Evolutionary conservation across 37 sponge, comb jelly and placozoan genomes (phyloP).

Genomic region (Aphrocallistes beatrix): DNA sequence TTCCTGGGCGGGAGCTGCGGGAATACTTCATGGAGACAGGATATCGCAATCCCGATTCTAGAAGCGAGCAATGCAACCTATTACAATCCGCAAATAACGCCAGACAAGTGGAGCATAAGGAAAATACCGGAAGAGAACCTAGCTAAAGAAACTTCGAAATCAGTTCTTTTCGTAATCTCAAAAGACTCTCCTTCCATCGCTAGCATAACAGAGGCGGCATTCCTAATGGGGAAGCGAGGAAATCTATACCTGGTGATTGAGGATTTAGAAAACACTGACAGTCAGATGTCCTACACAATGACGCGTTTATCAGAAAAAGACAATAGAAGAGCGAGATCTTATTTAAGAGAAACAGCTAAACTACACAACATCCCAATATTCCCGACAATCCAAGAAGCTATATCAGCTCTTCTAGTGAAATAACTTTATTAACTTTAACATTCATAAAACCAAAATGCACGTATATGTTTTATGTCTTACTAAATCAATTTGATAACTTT

Average conservation of each 20-base stretch:
- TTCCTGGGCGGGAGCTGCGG: slow-evolving; percentile 73
- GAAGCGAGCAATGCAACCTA: slow-evolving; percentile 20
- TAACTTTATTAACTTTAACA: too few relatives aligned
- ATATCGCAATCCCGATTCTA: slow-evolving; percentile 48
- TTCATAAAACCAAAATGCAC: too few relatives aligned
- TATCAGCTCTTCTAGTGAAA: background rate
- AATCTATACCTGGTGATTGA: background rate
- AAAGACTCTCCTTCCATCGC: background rate
- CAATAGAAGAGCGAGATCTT: background rate
- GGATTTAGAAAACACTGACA: background rate
- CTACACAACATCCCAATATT: background rate
- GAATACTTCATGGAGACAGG: slow-evolving; percentile 45
- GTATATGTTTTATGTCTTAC: too few relatives aligned
- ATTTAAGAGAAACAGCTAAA: background rate
- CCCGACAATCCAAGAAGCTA: background rate
- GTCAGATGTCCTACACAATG: background rate
- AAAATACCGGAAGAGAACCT: background rate
- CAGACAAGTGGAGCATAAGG: slow-evolving; percentile 17
- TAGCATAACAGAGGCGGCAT: slow-evolving; percentile 6
- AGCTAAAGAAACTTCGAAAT: background rate
- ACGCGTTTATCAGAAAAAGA: background rate
- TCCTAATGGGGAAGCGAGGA: background rate
- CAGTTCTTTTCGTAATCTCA: background rate
- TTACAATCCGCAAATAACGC: slow-evolving; percentile 26
- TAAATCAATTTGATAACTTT: too few relatives aligned